phyloP scores from a whole-genome alignment of 2,888 invertebrate genomes.

The Campoplex nolae region DNA sequence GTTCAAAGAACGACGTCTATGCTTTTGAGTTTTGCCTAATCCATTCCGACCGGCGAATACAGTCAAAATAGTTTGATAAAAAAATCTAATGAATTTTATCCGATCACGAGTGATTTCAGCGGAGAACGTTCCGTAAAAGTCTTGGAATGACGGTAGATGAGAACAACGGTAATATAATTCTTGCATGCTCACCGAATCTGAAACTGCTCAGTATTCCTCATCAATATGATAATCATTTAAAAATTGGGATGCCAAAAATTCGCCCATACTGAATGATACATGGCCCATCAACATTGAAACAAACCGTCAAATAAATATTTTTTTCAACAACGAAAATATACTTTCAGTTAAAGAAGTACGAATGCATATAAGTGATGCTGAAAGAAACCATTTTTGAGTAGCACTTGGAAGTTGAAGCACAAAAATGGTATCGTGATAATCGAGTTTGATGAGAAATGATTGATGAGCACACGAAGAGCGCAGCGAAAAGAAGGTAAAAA shows the following conservation, averaged over 20 bases:
- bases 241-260: not conserved
- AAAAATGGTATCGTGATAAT: slow-evolving; percentile 28
- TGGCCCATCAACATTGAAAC: not conserved
- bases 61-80: not conserved
- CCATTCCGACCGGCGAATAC: not conserved
- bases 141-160: not conserved
- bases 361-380: not conserved
- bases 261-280: not conserved
- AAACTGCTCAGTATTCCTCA: not conserved
- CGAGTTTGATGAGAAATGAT: slow-evolving; percentile 58
- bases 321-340: not conserved
- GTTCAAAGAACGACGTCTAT: too few relatives aligned
- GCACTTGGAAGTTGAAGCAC: not conserved
- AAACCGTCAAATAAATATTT: not conserved
- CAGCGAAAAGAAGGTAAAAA: slow-evolving; percentile 27
- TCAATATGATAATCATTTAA: not conserved
- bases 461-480: slow-evolving; percentile 40
- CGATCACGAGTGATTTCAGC: not conserved
- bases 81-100: not conserved
- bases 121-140: not conserved
- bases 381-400: not conserved
- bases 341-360: not conserved
- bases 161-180: not conserved
- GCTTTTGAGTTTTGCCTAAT: not conserved
- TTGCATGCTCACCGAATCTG: not conserved